A percentile compares a stretch with the other conserved stretches of the same genome.
Evolutionary conservation across 2,113 vertebrate genomes (phyloP).

Genomic region (Leucopsar rothschildi): DNA sequence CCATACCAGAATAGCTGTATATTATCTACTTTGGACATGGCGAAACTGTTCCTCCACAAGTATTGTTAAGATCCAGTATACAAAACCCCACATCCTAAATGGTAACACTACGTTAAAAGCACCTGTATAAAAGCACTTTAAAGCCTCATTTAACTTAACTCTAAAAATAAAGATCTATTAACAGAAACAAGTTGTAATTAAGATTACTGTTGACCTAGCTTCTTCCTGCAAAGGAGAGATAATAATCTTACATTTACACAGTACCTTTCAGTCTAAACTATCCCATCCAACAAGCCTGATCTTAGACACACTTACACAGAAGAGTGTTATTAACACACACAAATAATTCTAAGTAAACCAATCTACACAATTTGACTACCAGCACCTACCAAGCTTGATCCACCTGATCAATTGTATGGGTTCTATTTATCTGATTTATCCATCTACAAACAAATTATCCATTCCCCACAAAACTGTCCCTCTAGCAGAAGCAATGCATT

Average conservation of each 20-base stretch:
- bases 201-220: background rate
- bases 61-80: background rate
- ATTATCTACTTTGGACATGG: background rate
- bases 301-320: background rate
- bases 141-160: background rate
- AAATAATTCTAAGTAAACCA: background rate
- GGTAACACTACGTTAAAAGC: background rate
- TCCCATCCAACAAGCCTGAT: background rate
- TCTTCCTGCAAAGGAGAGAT: background rate
- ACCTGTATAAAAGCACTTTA: background rate
- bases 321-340: background rate
- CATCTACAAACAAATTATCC: background rate
- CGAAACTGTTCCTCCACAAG: background rate
- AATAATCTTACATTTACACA: background rate
- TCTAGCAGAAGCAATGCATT: background rate
- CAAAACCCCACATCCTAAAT: background rate
- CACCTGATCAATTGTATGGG: background rate
- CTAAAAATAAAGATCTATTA: conserved; percentile 16
- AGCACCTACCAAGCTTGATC: background rate
- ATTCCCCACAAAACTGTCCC: background rate
- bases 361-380: background rate
- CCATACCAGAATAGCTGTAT: background rate
- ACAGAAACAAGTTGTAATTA: conserved; percentile 10
- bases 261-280: background rate
- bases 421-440: background rate